Base-by-base conservation (phyloP, 1,140 invertebrate genomes). In the Muscidifurax raptorellus region DNA sequence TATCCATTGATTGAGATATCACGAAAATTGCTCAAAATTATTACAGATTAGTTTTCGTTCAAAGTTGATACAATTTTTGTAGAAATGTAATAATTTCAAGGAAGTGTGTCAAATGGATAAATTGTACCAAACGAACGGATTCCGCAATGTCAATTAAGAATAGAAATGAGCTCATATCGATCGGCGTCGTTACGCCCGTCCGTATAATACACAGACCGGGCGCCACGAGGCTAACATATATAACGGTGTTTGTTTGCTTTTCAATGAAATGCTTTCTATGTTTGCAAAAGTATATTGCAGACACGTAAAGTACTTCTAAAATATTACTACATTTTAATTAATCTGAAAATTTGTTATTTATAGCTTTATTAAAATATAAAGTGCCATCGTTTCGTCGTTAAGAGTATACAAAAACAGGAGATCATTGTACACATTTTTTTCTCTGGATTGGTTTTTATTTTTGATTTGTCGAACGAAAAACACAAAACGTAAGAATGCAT, bases 301-400 rank as follows among this genome's bases (percentile, higher is more conserved):
- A 40, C 10, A 86, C 75, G 85, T 78, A 59, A 13, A 64, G 18
- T 9, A 40, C 36, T 40, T 40, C 10, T 40, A 40, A 40, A 40
- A 52, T 52, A 18, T 18, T 22, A 52, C 25, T 67, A 67, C 10
- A 25, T 28, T 83, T 83, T 1, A 9, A 74, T 74, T 13, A 12
- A 40, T 75, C 25, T 75, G 40, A 30, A 75, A 22, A 86, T 84
- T n/a, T 28, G 82, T 86, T 36, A 76, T 52, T 78, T 75, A 36
- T 71, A 71, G 4, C 28, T 12, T 28, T 75, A 44, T 52, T 44
- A 28, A n/a, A n/a, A 27, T 15, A 47, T 32, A 76, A 32, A 52
- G 44, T 30, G 69, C 30, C 30, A 75, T 75, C 13, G 10, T 75
- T n/a, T 7, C 5, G 6, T 59, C 52, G 22, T n/a, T 59, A 59